Base-by-base conservation (phyloP, 2,113 vertebrate genomes). In the Anarrhichthys ocellatus region DNA sequence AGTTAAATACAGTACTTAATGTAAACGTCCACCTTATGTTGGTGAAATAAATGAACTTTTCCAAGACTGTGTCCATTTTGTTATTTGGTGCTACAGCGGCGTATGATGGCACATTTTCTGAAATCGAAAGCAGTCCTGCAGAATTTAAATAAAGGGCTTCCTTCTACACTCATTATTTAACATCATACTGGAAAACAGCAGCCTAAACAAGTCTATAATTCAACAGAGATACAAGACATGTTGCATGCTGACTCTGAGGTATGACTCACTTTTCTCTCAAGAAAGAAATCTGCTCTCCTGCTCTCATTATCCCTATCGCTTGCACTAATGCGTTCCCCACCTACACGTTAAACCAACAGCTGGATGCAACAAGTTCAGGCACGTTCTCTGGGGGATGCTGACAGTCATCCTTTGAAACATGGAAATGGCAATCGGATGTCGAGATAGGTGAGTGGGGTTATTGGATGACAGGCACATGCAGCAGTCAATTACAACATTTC, bases 341-440 rank as follows among this genome's bases (percentile, higher is more conserved):
- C 71, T 73, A 76, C 77, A 32, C 2, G 0, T 85, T 54, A 46
- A 81, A 66, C 64, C 44, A 66, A 58, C 72, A 71, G 13, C 72
- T 67, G 58, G 66, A 80, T 79, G 78, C 76, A 82, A 78, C 83
- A 86, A 76, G 86, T 86, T 79, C 70, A 74, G 67, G 2, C 71
- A 4, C 46, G 66, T 56, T 80, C 68, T 80, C 80, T 50, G 22
- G 44, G 36, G 75, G 73, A 48, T 65, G 68, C 73, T 80, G 83
- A 44, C 64, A 69, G 69, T 73, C 77, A 68, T 44, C 65, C 6
- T 34, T 58, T 0, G 9, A 74, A 56, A 86, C 50, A 38, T 64
- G 48, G 59, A 76, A 66, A 29, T 65, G 14, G 32, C 67, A 17
- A 46, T 74, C n/a, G 76, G 82, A 85, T 76, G 64, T 62, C 2